Base-by-base conservation (phyloP, 2,797 vertebrate species). In the Semotilus atromaculatus region DNA sequence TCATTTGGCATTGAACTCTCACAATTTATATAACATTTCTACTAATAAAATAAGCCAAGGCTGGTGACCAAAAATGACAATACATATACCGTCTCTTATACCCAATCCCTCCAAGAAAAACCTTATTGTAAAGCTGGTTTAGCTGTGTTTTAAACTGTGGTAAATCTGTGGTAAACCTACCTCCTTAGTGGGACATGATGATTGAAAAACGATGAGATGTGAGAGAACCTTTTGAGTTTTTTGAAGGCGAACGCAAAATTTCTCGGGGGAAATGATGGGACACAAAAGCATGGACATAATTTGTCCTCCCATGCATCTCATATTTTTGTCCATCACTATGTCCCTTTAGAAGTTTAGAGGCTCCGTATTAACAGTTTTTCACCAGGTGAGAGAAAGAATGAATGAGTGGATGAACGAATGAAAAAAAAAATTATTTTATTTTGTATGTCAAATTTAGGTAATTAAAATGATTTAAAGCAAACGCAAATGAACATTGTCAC, bases 1-100 rank as follows among this genome's bases (percentile, higher is more conserved):
- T 62, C 48, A 78, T 84, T 78, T 71, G n/a, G 48, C n/a, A 58
- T 10, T 34, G 26, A 78, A 70, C 31, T 36, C 18, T 83, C 62
- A 76, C 5, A 3, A 18, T 34, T 53, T 53, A 23, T 29, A 21
- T 48, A 60, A 40, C 36, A 64, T 78, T 66, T 79, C 18, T 31
- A 29, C n/a, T 76, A 68, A 83, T 55, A 68, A 76, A 21, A 76
- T 29, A 23, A 67, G 67, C 34, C 29, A 26, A 75, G 23, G 13
- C 31, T 34, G 68, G 18, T 18, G 26, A 23, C 38, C 43, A 60
- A n/a, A 73, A 73, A 60, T 1, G 2, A 71, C 51, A 43, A 29
- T 51, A 26, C 9, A 21, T n/a, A 53, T 14, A 18, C 31, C 48
- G 2, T 29, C 1, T 34, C 43, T 48, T 48, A 51, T 45, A 48